Base-by-base conservation (phyloP, 1,140 invertebrate species). In the Drosophila paulistorum region DNA sequence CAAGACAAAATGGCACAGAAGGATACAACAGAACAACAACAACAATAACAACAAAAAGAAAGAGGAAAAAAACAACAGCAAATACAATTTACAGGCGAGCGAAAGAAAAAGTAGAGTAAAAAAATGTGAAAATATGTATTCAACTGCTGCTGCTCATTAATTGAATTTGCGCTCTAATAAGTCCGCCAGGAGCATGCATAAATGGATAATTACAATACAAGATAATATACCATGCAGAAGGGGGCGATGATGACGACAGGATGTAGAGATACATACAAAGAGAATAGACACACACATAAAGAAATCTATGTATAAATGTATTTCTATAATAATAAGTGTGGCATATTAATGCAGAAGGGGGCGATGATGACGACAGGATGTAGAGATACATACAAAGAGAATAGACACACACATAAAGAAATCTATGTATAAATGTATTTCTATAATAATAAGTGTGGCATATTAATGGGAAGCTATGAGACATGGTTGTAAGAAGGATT, bases 91-190 rank as follows among this genome's bases (percentile, higher is more conserved):
- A 17, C 71, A 5, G 7, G 0, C 6, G 20, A 23, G 20, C 45
- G 17, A 14, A 7, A 23, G 45, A 51, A 65, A 45, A 61, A 20
- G 23, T 7, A 41, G 6, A 17, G 14, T 10, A 10, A 63, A 26
- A 61, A 30, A 45, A 39, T 39, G 11, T 39, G 11, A 39, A 55
- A 42, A 14, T 63, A 74, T 30, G 7, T 63, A 63, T 71, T 73
- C 64, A 72, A 68, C 30, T 67, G 68, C 48, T 37, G 71, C 78
- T 86, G 35, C 35, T 86, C 71, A 78, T 86, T 86, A 85, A 85
- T 81, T 86, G 82, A 81, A 85, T 85, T 86, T 70, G 65, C 71
- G 74, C 78, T 60, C 74, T 86, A 86, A 85, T 86, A 86, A 78
- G 59, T 69, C 64, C 77, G 41, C 55, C 61, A 48, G 72, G 72